A percentile compares a stretch with the other conserved stretches of the same genome.
Conservation (phyloP, 1,140 invertebrate species). For the Cardiocondyla obscurior region DNA sequence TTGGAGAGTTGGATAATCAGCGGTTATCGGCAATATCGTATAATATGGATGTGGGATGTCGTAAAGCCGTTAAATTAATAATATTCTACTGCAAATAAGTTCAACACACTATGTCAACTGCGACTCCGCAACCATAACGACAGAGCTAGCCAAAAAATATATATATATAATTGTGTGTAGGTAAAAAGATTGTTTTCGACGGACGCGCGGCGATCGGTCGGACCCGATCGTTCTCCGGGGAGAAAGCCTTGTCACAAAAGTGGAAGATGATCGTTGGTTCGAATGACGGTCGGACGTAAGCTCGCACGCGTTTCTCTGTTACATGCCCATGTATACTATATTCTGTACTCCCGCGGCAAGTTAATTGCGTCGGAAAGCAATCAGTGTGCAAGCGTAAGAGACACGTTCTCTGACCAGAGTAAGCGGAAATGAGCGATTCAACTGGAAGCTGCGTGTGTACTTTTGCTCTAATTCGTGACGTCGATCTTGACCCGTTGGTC, state of each 20-base stretch:
- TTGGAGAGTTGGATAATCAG: conserved; percentile 63
- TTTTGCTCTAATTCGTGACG: conserved; percentile 11
- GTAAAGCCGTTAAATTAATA: conserved; percentile 84
- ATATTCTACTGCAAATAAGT: conserved; percentile 85
- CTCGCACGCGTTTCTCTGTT: conserved; percentile 12
- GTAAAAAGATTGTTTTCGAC: conserved; percentile 29
- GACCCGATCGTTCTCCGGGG: conserved; percentile 35
- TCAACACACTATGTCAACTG: conserved; percentile 84
- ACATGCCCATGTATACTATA: conserved; percentile 44
- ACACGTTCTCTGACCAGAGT: conserved; percentile 38
- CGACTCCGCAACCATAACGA: conserved; percentile 84
- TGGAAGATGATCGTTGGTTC: conserved; percentile 27
- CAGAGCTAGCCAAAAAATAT: conserved; percentile 68
- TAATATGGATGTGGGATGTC: conserved; percentile 79
- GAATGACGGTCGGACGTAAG: not conserved
- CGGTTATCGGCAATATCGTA: conserved; percentile 72
- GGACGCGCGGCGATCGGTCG: conserved; percentile 37
- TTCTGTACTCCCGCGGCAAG: conserved; percentile 29
- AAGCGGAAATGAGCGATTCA: conserved; percentile 43
- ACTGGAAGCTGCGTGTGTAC: conserved; percentile 41
- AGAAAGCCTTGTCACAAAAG: conserved; percentile 65
- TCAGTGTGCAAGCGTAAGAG: conserved; percentile 68
- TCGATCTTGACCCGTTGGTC: not conserved
- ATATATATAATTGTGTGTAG: too few species aligned
- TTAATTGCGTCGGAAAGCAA: conserved; percentile 63